Base-by-base conservation (phyloP, 2,113 vertebrate species). In the Nyctibius bracteatus region DNA sequence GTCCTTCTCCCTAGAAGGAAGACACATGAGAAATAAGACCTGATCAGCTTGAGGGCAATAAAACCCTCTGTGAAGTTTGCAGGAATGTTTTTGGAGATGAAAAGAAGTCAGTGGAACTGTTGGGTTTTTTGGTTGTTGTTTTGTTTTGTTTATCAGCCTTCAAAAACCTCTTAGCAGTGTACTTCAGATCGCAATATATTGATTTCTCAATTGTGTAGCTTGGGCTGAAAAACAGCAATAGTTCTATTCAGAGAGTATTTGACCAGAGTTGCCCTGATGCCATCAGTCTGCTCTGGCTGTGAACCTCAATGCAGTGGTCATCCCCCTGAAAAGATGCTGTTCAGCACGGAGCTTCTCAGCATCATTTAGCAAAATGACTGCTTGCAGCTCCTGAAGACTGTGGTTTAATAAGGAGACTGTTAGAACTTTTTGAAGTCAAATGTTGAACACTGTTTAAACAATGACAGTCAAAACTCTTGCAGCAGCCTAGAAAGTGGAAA, bases 281-380 rank as follows among this genome's bases (percentile, higher is more conserved):
- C 25, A 43, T 10, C 35, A 19, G 27, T 10, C 14, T 70, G 63
- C 10, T 2, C 28, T 31, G 39, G 25, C 20, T 58, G n/a, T 35
- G 30, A 25, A 14, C 31, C 2, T 5, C 31, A 15, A 0, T 4
- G 4, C 25, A 19, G 10, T 17, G 27, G 5, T 87, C 43, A 2
- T 68, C 6, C 7, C n/a, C 12, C 8, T 5, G 10, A 18, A 52
- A 27, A 22, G 68, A 61, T 21, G 24, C 12, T 72, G 30, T 6
- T 89, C 73, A 80, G 31, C 7, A 41, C 2, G 1, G 27, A 81
- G 4, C 10, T 55, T 25, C 51, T 59, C 15, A 9, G 18, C 19
- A 39, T 28, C 63, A 22, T 12, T 74, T 88, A 72, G 63, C 59
- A 71, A 51, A 92, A 73, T 20, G 11, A 33, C 28, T 81, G 25